Conservation (phyloP, 2,797 vertebrate genomes). For the Halcyon smyrnensis region DNA sequence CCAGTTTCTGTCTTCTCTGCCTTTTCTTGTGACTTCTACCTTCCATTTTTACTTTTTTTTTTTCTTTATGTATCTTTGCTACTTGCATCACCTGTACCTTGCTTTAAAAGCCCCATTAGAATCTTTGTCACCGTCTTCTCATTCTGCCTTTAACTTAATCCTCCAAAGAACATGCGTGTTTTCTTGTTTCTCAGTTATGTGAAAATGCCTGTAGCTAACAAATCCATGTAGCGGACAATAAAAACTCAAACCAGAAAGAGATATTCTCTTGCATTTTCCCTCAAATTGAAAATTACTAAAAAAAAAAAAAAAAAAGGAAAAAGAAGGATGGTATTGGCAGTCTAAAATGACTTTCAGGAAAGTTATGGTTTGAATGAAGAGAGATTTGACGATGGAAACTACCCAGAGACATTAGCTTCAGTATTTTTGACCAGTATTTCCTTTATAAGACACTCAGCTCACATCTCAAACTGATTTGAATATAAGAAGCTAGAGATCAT, state of each 20-base stretch:
- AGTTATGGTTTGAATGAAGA: not conserved
- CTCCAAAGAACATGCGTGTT: not conserved
- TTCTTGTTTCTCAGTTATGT: not conserved
- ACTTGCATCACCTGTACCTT: not conserved
- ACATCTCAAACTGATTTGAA: not conserved
- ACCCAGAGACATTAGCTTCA: not conserved
- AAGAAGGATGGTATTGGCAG: fast-evolving
- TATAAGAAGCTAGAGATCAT: conserved; percentile 18
- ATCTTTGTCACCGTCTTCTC: not conserved
- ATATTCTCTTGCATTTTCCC: not conserved
- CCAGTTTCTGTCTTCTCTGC: not conserved
- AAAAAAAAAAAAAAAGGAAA: not conserved
- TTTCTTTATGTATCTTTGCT: not conserved
- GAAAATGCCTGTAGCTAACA: not conserved
- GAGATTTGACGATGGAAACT: not conserved
- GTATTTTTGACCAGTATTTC: not conserved
- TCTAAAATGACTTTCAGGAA: not conserved
- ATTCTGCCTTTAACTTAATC: not conserved
- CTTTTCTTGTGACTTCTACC: not conserved
- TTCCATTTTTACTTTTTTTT: not conserved
- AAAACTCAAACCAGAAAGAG: not conserved
- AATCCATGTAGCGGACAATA: not conserved
- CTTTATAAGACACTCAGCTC: not conserved
- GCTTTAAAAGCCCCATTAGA: not conserved
- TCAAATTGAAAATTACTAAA: not conserved